Evolutionary conservation across 2,797 vertebrate species (phyloP).

Genomic region (Cebuella pygmaea): DNA sequence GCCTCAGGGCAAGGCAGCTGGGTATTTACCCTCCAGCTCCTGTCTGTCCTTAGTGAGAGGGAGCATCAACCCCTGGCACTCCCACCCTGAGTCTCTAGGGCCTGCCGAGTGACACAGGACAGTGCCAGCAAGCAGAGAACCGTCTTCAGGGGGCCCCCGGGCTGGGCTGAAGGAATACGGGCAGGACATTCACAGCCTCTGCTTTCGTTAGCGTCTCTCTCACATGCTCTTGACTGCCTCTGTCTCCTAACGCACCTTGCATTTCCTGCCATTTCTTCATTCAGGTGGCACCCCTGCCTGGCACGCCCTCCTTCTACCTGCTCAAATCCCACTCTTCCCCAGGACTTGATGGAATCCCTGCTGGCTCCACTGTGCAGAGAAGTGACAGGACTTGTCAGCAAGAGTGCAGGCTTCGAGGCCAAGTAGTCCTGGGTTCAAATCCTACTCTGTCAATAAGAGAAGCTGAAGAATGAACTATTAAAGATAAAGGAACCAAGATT

Average conservation of each 20-base stretch:
- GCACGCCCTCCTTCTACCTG: neutral
- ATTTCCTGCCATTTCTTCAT: neutral
- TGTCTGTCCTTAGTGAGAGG: accelerated
- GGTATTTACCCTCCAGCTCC: neutral
- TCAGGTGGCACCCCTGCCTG: neutral
- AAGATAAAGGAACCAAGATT: neutral
- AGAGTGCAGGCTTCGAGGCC: neutral
- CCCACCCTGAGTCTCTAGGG: neutral
- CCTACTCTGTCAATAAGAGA: neutral
- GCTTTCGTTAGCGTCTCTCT: neutral
- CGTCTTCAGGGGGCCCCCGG: neutral
- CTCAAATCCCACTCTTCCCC: too few relatives aligned
- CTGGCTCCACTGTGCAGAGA: neutral
- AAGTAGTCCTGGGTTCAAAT: neutral
- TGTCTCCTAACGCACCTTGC: too few relatives aligned
- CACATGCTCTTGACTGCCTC: too few relatives aligned
- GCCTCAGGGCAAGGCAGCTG: accelerated
- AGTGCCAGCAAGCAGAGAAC: neutral
- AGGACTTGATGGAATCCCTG: neutral
- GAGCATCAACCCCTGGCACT: neutral
- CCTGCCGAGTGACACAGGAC: neutral
- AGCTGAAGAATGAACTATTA: neutral
- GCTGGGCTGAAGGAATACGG: neutral
- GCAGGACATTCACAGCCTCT: neutral
- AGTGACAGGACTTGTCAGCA: neutral